These are phyloP conservation scores for Stegodyphus mimosarum DNA, from an alignment of 1,140 invertebrate species.

Conservation along the genomic window DNA sequence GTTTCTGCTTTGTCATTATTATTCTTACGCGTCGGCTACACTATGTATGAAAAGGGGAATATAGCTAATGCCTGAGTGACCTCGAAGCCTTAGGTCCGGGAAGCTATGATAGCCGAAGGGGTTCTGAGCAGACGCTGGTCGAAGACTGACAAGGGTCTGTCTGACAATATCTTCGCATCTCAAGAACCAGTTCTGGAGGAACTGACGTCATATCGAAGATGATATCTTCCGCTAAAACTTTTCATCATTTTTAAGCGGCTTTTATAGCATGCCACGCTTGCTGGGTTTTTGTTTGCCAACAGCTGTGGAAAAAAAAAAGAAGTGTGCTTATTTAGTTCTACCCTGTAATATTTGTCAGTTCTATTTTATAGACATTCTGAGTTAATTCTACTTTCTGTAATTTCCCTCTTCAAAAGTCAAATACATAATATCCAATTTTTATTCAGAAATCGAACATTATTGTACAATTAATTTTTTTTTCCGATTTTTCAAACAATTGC, in stretches of 20 bases:
- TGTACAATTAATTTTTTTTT: too few species aligned
- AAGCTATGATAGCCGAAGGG: slow-evolving; percentile 23
- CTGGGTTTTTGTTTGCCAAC: background rate
- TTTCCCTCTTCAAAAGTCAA: too few species aligned
- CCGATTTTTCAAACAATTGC: too few species aligned
- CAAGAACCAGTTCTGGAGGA: background rate
- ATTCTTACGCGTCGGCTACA: background rate
- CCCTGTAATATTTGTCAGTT: too few species aligned
- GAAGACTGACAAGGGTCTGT: slow-evolving; percentile 21
- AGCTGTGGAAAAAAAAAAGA: background rate
- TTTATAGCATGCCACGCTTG: too few species aligned
- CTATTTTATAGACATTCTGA: too few species aligned
- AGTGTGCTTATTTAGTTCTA: too few species aligned
- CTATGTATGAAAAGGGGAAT: slow-evolving; percentile 25
- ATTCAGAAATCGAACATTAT: too few species aligned
- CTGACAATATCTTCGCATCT: background rate
- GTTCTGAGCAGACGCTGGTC: background rate
- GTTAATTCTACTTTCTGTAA: too few species aligned
- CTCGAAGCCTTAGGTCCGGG: slow-evolving; percentile 44
- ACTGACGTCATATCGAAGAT: background rate
- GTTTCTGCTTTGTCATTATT: slow-evolving; percentile 20
- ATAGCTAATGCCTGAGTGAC: slow-evolving; percentile 24
- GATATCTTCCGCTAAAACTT: background rate
- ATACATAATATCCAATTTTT: too few species aligned
- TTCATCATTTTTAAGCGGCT: background rate